Evolutionary conservation across 1,140 invertebrate species (phyloP).

Genomic region (Stenopsyche tienmushanensis): DNA sequence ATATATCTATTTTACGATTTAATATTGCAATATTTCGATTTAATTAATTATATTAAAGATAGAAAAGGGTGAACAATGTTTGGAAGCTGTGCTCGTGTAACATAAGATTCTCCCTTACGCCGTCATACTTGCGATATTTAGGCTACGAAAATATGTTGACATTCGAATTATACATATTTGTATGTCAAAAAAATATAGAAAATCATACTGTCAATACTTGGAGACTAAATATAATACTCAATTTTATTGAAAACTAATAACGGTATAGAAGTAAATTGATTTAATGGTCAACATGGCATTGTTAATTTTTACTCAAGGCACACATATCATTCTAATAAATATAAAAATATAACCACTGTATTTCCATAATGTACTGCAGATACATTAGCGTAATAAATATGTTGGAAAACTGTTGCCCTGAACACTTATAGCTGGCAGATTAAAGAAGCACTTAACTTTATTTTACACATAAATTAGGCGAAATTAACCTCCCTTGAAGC

Average conservation of each 20-base stretch:
- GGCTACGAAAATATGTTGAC: conserved; percentile 36
- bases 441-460: conserved; percentile 30
- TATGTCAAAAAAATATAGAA: conserved; percentile 24
- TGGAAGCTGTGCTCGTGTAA: conserved; percentile 17
- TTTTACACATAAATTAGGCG: conserved; percentile 33
- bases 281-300: too few relatives aligned
- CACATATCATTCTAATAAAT: too few relatives aligned
- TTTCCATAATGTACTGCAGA: conserved; percentile 24
- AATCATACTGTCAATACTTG: conserved; percentile 28
- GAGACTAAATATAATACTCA: conserved; percentile 33
- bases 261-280: too few relatives aligned
- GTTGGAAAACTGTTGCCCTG: conserved; percentile 23
- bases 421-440: conserved; percentile 27
- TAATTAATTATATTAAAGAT: not conserved
- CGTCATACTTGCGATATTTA: conserved; percentile 31
- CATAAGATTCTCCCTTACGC: conserved; percentile 16
- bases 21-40: not conserved
- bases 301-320: too few relatives aligned
- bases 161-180: conserved; percentile 33
- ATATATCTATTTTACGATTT: too few relatives aligned
- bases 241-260: too few relatives aligned
- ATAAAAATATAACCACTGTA: conserved; percentile 19
- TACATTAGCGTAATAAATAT: conserved; percentile 31
- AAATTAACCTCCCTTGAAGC: conserved; percentile 30
- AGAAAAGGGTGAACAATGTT: too few relatives aligned